A percentile compares a stretch with the other conserved stretches of the same genome.
phyloP scores from a whole-genome alignment of 2,113 vertebrate genomes.

The Prietella phreatophila region DNA sequence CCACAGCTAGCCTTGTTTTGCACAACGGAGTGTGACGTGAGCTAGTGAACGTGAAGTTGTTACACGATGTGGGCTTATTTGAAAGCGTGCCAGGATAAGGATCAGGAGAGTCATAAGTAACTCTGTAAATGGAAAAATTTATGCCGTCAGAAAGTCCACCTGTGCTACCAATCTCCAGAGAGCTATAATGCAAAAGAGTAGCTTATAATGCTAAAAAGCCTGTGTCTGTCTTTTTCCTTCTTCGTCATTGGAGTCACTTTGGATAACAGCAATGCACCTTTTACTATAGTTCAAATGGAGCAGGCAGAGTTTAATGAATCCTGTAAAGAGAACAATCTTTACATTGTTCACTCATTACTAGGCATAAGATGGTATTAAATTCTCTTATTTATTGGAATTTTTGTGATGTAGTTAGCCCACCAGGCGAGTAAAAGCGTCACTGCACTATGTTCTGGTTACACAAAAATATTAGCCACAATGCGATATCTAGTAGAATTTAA shows the following conservation, averaged over 20 bases:
- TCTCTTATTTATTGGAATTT: background rate
- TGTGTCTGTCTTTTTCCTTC: background rate
- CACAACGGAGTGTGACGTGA: slow-evolving; percentile 37
- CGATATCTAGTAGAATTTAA: background rate
- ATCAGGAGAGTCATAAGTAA: slow-evolving; percentile 13
- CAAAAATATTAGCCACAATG: background rate
- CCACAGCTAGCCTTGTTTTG: slow-evolving; percentile 29
- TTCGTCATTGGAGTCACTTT: background rate
- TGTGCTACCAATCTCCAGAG: background rate
- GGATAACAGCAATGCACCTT: background rate
- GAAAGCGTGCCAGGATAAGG: slow-evolving; percentile 1
- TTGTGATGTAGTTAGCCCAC: background rate
- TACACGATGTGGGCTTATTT: slow-evolving; percentile 13
- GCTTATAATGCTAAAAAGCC: background rate
- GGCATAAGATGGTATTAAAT: too few species aligned
- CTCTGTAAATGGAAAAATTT: background rate
- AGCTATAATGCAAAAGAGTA: background rate
- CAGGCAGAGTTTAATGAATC: background rate
- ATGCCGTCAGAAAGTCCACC: background rate
- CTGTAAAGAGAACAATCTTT: background rate
- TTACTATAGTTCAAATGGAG: background rate
- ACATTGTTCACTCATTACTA: background rate
- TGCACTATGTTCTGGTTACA: background rate
- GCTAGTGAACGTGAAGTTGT: background rate
- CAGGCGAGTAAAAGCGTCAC: background rate